A percentile compares a stretch with the other conserved stretches of the same genome.
Conservation (phyloP, 2,797 vertebrate species). For the Psittacula echo region DNA sequence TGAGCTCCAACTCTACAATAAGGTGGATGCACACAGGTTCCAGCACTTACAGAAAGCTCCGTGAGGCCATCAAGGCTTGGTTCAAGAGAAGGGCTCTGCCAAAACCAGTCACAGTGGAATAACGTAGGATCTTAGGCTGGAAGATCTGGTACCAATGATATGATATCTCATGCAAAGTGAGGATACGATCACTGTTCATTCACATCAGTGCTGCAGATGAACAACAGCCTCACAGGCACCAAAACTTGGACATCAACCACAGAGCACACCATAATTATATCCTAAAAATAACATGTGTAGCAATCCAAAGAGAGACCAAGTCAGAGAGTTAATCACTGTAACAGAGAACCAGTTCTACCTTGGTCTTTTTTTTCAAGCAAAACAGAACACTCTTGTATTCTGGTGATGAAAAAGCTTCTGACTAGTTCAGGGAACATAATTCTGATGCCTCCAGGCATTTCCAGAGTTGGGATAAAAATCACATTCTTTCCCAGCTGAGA, state of each 20-base stretch:
- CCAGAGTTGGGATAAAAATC: neutral
- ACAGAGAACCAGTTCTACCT: neutral
- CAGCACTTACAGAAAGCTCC: neutral
- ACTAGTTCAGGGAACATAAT: neutral
- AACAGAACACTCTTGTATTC: neutral
- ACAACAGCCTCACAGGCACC: neutral
- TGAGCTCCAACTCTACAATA: neutral
- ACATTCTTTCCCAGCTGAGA: neutral
- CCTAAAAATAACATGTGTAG: neutral
- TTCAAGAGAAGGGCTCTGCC: neutral
- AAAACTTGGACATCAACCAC: neutral
- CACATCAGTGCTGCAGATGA: neutral
- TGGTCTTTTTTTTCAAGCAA: neutral
- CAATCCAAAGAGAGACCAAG: neutral
- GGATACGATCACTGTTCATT: neutral
- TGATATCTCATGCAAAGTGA: accelerated
- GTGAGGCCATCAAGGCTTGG: neutral
- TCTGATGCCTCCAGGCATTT: neutral
- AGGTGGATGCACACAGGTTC: neutral
- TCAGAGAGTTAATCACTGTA: neutral
- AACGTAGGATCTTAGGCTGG: neutral
- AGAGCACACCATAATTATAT: neutral
- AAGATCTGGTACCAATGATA: neutral
- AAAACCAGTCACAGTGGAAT: neutral
- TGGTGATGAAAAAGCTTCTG: neutral